These are phyloP conservation scores for Salarias fasciatus DNA, from an alignment of 2,797 vertebrate genomes.

Conservation along the genomic window DNA sequence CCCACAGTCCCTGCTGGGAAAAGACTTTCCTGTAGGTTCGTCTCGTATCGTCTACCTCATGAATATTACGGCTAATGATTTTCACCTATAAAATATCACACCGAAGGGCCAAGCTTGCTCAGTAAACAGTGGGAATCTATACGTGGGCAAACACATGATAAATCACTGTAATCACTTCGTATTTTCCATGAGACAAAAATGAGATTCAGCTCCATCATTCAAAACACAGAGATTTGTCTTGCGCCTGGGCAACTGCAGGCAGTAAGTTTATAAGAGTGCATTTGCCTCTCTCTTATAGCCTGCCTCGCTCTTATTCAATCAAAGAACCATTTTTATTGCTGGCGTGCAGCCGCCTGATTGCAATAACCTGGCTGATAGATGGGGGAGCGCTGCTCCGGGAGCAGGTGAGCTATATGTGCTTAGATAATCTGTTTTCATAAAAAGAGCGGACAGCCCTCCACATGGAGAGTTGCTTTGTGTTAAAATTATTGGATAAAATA, in stretches of 20 bases:
- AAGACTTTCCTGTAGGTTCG: constrained; percentile 5
- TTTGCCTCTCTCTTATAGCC: constrained; percentile 65
- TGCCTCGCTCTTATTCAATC: constrained; percentile 75
- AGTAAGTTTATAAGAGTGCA: constrained; percentile 69
- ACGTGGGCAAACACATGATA: constrained; percentile 35
- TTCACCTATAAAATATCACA: constrained; percentile 27
- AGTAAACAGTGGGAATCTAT: constrained; percentile 30
- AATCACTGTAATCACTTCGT: constrained; percentile 58
- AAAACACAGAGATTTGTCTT: constrained; percentile 68
- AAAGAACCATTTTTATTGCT: constrained; percentile 67
- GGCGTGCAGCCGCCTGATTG: constrained; percentile 69
- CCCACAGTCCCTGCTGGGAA: constrained; percentile 1
- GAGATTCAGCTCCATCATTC: constrained; percentile 72
- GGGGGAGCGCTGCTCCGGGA: constrained; percentile 46
- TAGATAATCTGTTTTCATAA: constrained; percentile 79
- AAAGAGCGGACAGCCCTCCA: constrained; percentile 67
- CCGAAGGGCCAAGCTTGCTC: constrained; percentile 17
- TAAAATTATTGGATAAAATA: constrained; percentile 74
- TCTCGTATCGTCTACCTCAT: constrained; percentile 12
- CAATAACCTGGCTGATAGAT: constrained; percentile 78
- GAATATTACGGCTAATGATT: constrained; percentile 24
- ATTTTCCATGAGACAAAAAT: constrained; percentile 65
- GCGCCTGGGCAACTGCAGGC: constrained; percentile 63
- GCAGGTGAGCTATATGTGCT: constrained; percentile 67
- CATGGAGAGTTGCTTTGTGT: constrained; percentile 62